Percentiles rank a stretch among this genome's conserved stretches.
Evolutionary conservation across 2,797 vertebrate species (phyloP).

Genomic region (Microctenopoma steveboyesi): DNA sequence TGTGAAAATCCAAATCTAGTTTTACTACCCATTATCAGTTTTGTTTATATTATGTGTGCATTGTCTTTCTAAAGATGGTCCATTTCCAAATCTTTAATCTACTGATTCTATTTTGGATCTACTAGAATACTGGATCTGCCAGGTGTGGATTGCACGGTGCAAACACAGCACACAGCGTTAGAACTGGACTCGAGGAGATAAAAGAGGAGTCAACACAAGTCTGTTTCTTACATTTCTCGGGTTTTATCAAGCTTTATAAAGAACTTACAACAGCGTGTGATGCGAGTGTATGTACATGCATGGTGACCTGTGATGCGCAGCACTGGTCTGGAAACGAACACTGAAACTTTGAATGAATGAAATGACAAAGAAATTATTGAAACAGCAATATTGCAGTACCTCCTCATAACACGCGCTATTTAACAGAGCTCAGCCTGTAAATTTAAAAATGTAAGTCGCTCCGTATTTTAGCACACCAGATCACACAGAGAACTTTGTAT

Average conservation of each 20-base stretch:
- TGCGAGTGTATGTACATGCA: conserved; percentile 2
- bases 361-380: not conserved
- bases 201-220: not conserved
- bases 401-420: conserved; percentile 3
- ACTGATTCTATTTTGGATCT: not conserved
- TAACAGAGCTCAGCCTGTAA: not conserved
- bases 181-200: too few species aligned
- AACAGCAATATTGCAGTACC: not conserved
- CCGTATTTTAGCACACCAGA: too few species aligned
- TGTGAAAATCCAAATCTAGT: too few species aligned
- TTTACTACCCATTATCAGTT: too few species aligned
- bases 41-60: too few species aligned
- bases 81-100: not conserved
- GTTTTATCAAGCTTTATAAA: conserved; percentile 45
- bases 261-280: conserved; percentile 19
- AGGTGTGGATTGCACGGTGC: not conserved
- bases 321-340: conserved; percentile 5
- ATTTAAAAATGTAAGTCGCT: too few species aligned
- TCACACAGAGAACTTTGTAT: too few species aligned
- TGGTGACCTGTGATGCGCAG: not conserved
- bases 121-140: not conserved
- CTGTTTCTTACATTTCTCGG: not conserved
- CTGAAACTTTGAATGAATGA: conserved; percentile 8
- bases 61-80: not conserved
- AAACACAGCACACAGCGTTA: not conserved